Evolutionary conservation across 2,797 vertebrate species (phyloP), one percentile per base, ranked within the genome.

Genomic region (Sardinella longiceps): DNA sequence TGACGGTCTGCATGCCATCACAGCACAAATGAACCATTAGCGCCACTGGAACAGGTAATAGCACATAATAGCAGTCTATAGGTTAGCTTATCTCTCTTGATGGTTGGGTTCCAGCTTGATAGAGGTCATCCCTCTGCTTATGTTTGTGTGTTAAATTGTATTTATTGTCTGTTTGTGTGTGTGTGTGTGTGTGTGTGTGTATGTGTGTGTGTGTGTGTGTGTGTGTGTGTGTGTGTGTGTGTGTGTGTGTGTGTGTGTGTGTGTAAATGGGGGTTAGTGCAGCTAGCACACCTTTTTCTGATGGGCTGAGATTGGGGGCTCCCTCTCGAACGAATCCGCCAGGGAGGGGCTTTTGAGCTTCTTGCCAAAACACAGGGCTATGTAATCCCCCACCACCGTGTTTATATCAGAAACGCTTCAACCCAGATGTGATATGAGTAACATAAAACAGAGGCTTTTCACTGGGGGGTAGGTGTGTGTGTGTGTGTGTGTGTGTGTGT

Each of bases 21-120:
- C 33, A 48, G 28, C 80, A 77, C 77, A 81, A 66, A 60, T 83
- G 20, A 66, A 63, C 37, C 39, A 84, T 80, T 84, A 87, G 83
- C 84, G 81, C 83, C 53, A 74, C 85, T 85, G 50, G 23, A 46
- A 46, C 46, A 84, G 58, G 82, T 86, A 58, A 56, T 46, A 37
- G 30, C 50, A 60, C 50, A 81, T 84, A 84, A 63, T 28, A 83
- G 37, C 43, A 10, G 81, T 60, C 18, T 53, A 81, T 63, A 63
- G 50, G 60, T 87, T 63, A 82, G 77, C 63, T 58, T 50, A 18
- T 84, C 58, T 80, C 48, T 86, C 11, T 60, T 60, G 66, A 2
- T 70, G 83, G 80, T 43, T 80, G 63, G 82, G 39, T 81, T 28
- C 45, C 20, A 60, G 56, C 60, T 83, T 81, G 28, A 48, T 81